Percentiles rank a stretch among this genome's conserved stretches.
Conservation (phyloP, 2,888 invertebrate genomes). For the Drosophila peninsularis region DNA sequence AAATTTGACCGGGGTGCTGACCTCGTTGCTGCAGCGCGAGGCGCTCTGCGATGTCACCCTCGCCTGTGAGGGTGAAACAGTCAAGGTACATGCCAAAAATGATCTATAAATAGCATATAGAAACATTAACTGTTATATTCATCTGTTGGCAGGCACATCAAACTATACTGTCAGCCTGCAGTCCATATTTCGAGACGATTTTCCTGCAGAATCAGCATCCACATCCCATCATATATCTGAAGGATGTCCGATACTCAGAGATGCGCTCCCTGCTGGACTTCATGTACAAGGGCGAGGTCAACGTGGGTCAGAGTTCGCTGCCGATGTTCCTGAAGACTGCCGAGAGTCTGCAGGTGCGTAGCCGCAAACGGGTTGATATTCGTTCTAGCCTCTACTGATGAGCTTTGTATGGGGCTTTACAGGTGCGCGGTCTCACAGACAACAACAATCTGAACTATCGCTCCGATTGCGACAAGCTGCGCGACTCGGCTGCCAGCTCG, state of each 20-base stretch:
- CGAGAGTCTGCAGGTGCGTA: constrained; percentile 92
- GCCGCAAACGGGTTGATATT: background rate
- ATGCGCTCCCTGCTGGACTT: constrained; percentile 95
- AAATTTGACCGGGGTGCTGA: constrained; percentile 95
- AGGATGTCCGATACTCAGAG: constrained; percentile 95
- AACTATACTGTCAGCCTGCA: constrained; percentile 96
- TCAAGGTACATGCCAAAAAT: constrained; percentile 86
- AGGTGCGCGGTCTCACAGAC: constrained; percentile 93
- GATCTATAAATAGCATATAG: background rate
- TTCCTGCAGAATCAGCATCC: constrained; percentile 95
- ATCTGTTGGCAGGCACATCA: constrained; percentile 91
- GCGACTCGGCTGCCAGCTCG: constrained; percentile 83
- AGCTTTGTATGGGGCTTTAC: constrained; percentile 28
- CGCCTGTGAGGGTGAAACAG: constrained; percentile 95
- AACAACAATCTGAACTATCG: constrained; percentile 88
- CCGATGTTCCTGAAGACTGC: constrained; percentile 96
- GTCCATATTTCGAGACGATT: constrained; percentile 96
- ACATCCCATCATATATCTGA: constrained; percentile 96
- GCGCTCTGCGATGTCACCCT: constrained; percentile 96
- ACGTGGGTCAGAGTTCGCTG: constrained; percentile 95
- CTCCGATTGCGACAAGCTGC: constrained; percentile 84
- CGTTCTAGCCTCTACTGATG: too few relatives aligned
- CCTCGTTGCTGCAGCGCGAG: constrained; percentile 93
- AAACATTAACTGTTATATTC: background rate
- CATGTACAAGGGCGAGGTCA: constrained; percentile 96